Evolutionary conservation across 2,113 vertebrate genomes (phyloP).

Genomic region (Dicentrarchus labrax): DNA sequence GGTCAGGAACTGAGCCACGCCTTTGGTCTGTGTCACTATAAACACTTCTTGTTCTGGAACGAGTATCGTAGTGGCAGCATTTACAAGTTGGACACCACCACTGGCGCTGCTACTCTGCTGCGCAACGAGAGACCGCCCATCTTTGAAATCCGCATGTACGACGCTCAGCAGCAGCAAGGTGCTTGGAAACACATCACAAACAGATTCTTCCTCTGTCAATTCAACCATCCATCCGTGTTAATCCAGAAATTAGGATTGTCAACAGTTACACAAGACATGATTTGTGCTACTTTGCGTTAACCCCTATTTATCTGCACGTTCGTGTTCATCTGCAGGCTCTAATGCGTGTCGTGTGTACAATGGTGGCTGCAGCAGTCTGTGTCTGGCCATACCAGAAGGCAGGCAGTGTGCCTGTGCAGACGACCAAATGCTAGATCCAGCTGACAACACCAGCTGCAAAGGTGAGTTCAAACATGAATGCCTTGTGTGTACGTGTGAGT

Average conservation of each 20-base stretch:
- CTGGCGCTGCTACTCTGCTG: constrained; percentile 88
- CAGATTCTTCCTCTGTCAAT: background rate
- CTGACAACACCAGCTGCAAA: constrained; percentile 92
- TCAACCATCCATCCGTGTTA: background rate
- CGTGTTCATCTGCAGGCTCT: constrained; percentile 82
- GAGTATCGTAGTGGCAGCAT: constrained; percentile 98
- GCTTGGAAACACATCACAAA: background rate
- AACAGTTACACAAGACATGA: too few species aligned
- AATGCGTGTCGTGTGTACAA: constrained; percentile 95
- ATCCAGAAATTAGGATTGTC: background rate
- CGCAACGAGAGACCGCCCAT: constrained; percentile 96
- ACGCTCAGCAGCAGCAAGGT: constrained; percentile 92
- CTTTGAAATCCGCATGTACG: constrained; percentile 99
- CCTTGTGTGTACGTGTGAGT: background rate
- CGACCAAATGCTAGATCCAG: constrained; percentile 90
- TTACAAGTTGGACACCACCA: constrained; percentile 91
- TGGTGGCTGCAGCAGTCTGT: constrained; percentile 95
- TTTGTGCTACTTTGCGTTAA: background rate
- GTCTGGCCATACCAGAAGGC: constrained; percentile 91
- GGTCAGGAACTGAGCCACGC: constrained; percentile 95
- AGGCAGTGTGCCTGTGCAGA: constrained; percentile 95
- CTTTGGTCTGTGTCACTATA: constrained; percentile 97
- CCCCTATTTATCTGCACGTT: background rate
- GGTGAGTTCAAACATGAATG: constrained; percentile 77
- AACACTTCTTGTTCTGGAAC: constrained; percentile 96